Base-by-base conservation (phyloP, 2,888 invertebrate genomes). In the Drosophila mulleri region DNA sequence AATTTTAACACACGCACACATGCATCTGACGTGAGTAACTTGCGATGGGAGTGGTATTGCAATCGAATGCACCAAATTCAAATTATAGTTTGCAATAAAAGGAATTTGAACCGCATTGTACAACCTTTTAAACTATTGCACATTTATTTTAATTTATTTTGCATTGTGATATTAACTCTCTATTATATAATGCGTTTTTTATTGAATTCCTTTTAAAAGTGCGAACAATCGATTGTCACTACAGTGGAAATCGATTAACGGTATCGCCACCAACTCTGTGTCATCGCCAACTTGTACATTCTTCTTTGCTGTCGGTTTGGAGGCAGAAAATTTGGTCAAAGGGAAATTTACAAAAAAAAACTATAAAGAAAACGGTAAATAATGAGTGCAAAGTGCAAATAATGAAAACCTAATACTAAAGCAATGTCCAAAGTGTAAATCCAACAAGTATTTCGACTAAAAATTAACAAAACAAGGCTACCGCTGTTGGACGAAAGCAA, bases 291-390 rank as follows among this genome's bases (percentile, higher is more conserved):
- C 67, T 78, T 73, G 52, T 80, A 76, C 80, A 73, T 80, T 79
- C 73, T 80, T 79, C 73, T 76, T 70, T 77, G 58, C 70, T 65
- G 64, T 79, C 80, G 80, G 79, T 78, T 81, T 80, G 69, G 74
- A 71, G 72, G 84, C 77, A 79, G 77, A 88, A 83, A 84, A 87
- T 64, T 80, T 62, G 75, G 72, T 76, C 74, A 78, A 76, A 79
- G 76, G 63, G 79, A 86, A 86, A 81, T 69, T 71, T 60, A 70
- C 44, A 61, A 73, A 41, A 39, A 39, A 78, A 57, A 75, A 54
- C 69, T 72, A 35, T 72, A 35, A 52, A 61, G 59, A 64, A 79
- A 73, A 76, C 83, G 76, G 84, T 88, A 76, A 83, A 84, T 61
- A 75, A 54, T 58, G 58, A 74, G 87, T 81, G 76, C 54, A 72